Evolutionary conservation across 2,113 vertebrate genomes (phyloP), one percentile per base, ranked within the genome.

Genomic region (Cyprinus carpio): DNA sequence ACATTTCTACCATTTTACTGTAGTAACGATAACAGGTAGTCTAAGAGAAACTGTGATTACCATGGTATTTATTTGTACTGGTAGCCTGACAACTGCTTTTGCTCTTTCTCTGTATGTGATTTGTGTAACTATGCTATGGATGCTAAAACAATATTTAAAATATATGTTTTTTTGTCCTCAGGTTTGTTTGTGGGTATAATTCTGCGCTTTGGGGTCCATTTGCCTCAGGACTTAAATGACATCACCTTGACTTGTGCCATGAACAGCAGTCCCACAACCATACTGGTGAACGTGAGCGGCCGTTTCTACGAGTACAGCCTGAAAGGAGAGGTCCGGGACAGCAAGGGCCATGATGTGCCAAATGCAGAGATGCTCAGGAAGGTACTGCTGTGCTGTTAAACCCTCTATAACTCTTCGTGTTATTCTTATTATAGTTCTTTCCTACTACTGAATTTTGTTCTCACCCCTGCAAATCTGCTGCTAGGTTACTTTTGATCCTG

Each of bases 401-500:
- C 31, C 16, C 16, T 34, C 8, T 56, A 31, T 46, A 46, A 43
- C 40, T 2, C 18, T 67, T 16, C 64, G 1, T 31, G 6, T 1
- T 6, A 65, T 67, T 8, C 15, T 31, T 67, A 18, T 18, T 65
- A 65, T 31, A 16, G 27, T 10, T 72, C 37, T 23, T 72, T 40
- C 34, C 69, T 43, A 4, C 3, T 23, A 37, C 31, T 75, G 71
- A 4, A 43, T 43, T 40, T 51, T 43, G 29, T 43, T 76, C 16
- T 81, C 15, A 23, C 31, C 25, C 3, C 9, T 43, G 20, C 20
- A 43, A 60, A 62, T 25, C n/a, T 65, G 11, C 58, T 51, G 37
- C 40, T 91, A 99, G 98, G 96, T 98, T 91, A 99, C 97, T 86
- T 99, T 99, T 95, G 97, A 99, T 91, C 97, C 98, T 4, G 98